Evolutionary conservation across 2,888 invertebrate genomes (phyloP), one percentile per base, ranked within the genome.

Genomic region (Pachycephus smyrnensis): DNA sequence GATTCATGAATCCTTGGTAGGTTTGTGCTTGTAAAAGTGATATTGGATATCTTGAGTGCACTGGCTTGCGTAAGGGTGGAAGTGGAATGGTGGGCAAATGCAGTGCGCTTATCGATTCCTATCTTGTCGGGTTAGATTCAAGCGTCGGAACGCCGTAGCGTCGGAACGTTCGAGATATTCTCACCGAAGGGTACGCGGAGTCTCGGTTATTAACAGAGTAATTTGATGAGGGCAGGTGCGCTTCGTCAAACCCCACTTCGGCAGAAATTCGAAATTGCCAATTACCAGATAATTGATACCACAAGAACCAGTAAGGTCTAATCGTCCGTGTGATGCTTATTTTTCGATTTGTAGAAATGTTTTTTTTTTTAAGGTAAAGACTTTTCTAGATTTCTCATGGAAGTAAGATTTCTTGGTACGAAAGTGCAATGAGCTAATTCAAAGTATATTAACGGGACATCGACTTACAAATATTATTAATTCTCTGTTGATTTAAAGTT

Each of bases 201-300:
- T 32, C 71, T 71, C 71, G 3, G 36, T 74, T 30, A 36, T 32
- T 36, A 74, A 74, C 37, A 3, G 74, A 74, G 36, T 74, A 74
- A 74, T 74, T 35, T 74, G 37, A 74, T 11, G 74, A 74, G 74
- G 74, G n/a, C 36, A 33, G 37, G 33, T n/a, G 74, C 37, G 33
- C 33, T 12, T n/a, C 74, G 23, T 12, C 31, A 32, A 30, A 36
- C 37, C 36, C 71, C 12, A 23, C 71, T 31, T 15, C 30, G 71
- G 71, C 9, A 31, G 12, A 71, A 71, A 31, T 33, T 71, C 71
- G n/a, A 71, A 71, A 71, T 71, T 31, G 71, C 32, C 71, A 31
- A 71, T 71, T 71, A 71, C 71, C 71, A 71, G 12, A 9, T 31
- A 71, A 71, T 71, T 71, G 32, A 23, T 71, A 32, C 71, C 33